phyloP scores from a whole-genome alignment of 2,888 invertebrate genomes.

The Hemicrepidius hirtus region DNA sequence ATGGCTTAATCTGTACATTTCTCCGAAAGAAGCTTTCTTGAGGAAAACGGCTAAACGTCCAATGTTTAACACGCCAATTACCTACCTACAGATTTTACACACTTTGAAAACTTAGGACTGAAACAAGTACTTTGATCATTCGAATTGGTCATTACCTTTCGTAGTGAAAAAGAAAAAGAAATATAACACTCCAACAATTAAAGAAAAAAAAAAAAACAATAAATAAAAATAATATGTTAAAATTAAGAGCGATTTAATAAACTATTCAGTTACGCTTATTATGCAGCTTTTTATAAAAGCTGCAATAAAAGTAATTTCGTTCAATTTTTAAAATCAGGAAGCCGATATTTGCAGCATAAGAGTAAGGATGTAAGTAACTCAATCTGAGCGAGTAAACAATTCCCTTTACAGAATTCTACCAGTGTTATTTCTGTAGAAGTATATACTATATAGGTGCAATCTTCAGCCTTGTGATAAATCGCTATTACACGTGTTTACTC shows the following conservation, averaged over 20 bases:
- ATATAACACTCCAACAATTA: too few relatives aligned
- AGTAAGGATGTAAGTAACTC: slow-evolving; percentile 30
- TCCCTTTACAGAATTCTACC: slow-evolving; percentile 39
- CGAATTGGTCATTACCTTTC: too few relatives aligned
- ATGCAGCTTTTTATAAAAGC: too few relatives aligned
- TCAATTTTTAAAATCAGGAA: too few relatives aligned
- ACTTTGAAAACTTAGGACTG: slow-evolving; percentile 25
- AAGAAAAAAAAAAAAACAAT: too few relatives aligned
- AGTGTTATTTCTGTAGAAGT: slow-evolving; percentile 38
- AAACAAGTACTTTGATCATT: slow-evolving; percentile 15
- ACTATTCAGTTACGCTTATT: too few relatives aligned
- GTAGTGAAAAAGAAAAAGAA: too few relatives aligned
- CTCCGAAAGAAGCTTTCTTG: slow-evolving; percentile 52
- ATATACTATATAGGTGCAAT: slow-evolving; percentile 46
- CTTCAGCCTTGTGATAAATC: slow-evolving; percentile 52
- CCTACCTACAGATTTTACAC: slow-evolving; percentile 33
- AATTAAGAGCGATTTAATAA: too few relatives aligned
- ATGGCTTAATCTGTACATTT: slow-evolving; percentile 67
- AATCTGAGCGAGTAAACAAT: slow-evolving; percentile 33
- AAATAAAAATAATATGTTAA: too few relatives aligned
- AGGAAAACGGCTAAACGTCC: slow-evolving; percentile 32
- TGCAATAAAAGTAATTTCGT: too few relatives aligned
- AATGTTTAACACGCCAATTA: slow-evolving; percentile 39
- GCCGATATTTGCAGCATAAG: too few relatives aligned
- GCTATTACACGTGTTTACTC: slow-evolving; percentile 55